Evolutionary conservation across 2,113 vertebrate species (phyloP), one percentile per base, ranked within the genome.

Genomic region (Lepisosteus osseus): DNA sequence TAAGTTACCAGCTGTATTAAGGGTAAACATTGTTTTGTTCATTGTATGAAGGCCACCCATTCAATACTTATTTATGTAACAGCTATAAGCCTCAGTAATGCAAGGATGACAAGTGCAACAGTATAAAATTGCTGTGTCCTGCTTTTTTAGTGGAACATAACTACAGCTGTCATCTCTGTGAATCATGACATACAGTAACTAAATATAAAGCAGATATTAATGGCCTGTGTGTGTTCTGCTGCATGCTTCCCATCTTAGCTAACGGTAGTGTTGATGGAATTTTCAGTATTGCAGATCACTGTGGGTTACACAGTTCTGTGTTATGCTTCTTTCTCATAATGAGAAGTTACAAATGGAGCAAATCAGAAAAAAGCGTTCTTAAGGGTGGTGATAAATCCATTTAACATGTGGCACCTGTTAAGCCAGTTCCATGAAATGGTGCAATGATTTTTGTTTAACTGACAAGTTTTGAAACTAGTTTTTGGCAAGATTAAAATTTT

Each of bases 131-230:
- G 51, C 67, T 74, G 51, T 61, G 83, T 74, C 87, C 83, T 86
- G 81, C 81, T 74, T 75, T 76, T 82, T 45, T 54, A 54, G 45
- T 68, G 73, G 61, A 80, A 74, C 80, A 81, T 83, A 44, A 85
- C 82, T 83, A 79, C 83, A 90, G 87, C 84, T 86, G 88, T 84
- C 81, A 76, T 79, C 80, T 64, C 73, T 79, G 80, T 54, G 76
- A 73, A 77, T 80, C 64, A 78, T 8, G 12, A 77, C 74, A 85
- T 70, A 80, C 65, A 71, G 69, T 14, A 69, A 70, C 89, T 90
- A 91, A 87, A 91, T 89, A 89, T 90, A 91, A 87, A 82, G 74
- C 78, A 79, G 83, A 85, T 78, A 88, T 86, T 80, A 83, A 78
- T 78, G 83, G 86, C 81, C 82, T 82, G 81, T 80, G 80, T 79